Base-by-base conservation (phyloP, 2,113 vertebrate species). In the Actinemys pallida region DNA sequence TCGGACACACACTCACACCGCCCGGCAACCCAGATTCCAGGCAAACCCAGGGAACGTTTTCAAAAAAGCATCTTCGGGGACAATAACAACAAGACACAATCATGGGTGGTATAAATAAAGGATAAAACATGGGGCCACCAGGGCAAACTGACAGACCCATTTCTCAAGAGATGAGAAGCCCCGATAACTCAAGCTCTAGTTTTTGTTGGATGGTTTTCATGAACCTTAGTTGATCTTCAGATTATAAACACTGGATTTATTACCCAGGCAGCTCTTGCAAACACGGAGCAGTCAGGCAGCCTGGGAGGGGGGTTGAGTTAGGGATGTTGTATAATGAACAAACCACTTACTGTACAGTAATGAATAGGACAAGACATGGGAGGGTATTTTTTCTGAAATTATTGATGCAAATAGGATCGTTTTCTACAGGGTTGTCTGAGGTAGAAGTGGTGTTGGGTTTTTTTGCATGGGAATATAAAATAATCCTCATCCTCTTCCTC, bases 151-250 rank as follows among this genome's bases (percentile, higher is more conserved):
- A 20, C 19, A 25, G 39, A 65, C 42, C 79, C n/a, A 45, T 69
- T 81, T 89, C 79, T 49, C 56, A n/a, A 65, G 52, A 89, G 87
- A 89, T 65, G 76, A 39, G 76, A 54, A 57, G 57, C 20, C 78
- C 25, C 12, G 78, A 89, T 89, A 81, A 80, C 78, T 35, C 13
- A 54, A 31, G 31, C 54, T 89, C 87, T 81, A 49, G 8, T 89
- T 80, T 89, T 57, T 80, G 78, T 88, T 81, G 62, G 76, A 65
- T 65, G 76, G 35, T 62, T 80, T 89, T 81, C 62, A 47, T 89
- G 78, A 72, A 72, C 65, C 9, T 22, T 72, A 72, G 39, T 65
- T 78, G 56, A 50, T 81, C 81, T 65, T 89, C 59, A 82, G 79
- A 76, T 35, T 20, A 24, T 86, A 89, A 89, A 89, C 87, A 81